Percentiles rank a stretch among this genome's conserved stretches.
These are phyloP conservation scores for Scaptomyza montana DNA, from an alignment of 1,140 invertebrate species.

Conservation along the genomic window DNA sequence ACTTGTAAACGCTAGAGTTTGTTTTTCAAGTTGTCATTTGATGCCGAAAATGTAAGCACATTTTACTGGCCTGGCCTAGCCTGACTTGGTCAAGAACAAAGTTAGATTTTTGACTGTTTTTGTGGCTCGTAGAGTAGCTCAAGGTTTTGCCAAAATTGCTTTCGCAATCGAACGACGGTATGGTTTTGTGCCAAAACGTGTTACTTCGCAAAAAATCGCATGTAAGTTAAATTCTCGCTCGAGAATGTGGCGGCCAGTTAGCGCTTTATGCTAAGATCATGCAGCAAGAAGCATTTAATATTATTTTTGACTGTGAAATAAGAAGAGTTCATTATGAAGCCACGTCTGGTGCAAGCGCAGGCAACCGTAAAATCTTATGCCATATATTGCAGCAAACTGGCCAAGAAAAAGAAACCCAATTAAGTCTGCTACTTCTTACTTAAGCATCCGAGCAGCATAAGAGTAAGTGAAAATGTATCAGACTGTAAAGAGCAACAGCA, in stretches of 20 bases:
- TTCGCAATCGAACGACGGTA: conserved; percentile 60
- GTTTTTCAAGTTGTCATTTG: conserved; percentile 60
- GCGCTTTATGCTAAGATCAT: conserved; percentile 51
- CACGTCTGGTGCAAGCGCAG: not conserved
- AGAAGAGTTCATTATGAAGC: conserved; percentile 4
- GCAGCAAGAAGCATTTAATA: conserved; percentile 18
- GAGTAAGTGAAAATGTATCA: conserved; percentile 1
- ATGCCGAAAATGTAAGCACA: conserved; percentile 57
- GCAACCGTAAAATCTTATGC: conserved; percentile 12
- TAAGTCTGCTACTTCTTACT: conserved; percentile 16
- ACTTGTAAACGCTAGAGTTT: not conserved
- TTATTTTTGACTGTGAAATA: conserved; percentile 26
- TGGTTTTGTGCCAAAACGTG: conserved; percentile 56
- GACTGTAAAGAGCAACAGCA: conserved; percentile 6
- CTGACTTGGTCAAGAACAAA: conserved; percentile 18
- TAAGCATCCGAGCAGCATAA: not conserved
- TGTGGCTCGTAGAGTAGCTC: conserved; percentile 68
- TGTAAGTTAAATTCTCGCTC: conserved; percentile 63
- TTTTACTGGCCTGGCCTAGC: conserved; percentile 60
- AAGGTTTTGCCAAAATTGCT: conserved; percentile 71
- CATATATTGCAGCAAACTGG: conserved; percentile 7
- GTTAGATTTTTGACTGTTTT: conserved; percentile 43
- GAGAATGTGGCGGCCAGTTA: conserved; percentile 72
- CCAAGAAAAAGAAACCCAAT: not conserved
- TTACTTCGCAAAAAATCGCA: conserved; percentile 64